Evolutionary conservation across 2,797 vertebrate species (phyloP).

Genomic region (Lacerta agilis): DNA sequence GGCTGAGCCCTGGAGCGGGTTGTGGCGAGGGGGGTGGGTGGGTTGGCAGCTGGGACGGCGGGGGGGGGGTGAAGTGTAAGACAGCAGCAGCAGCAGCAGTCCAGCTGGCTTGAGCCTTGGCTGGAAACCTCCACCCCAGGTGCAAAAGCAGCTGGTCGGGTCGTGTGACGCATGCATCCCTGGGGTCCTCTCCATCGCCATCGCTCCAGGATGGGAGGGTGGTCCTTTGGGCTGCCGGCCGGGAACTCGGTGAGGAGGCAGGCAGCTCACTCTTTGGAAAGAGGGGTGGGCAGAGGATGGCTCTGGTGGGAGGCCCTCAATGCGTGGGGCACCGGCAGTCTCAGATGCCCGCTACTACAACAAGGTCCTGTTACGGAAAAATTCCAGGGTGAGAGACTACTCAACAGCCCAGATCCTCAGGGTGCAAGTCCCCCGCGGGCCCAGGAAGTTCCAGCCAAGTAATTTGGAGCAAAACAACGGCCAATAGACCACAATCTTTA

Average conservation of each 20-base stretch:
- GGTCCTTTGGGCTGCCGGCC: not conserved
- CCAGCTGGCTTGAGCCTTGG: not conserved
- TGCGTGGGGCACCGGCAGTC: no score
- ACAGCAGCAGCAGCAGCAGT: not conserved
- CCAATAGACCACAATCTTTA: no score
- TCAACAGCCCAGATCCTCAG: no score
- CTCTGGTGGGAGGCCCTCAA: no score
- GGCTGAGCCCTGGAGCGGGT: not conserved
- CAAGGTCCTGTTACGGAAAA: no score
- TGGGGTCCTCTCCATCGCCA: no score
- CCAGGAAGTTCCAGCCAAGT: no score
- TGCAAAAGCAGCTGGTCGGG: not conserved
- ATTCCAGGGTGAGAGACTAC: no score
- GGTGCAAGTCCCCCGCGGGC: no score
- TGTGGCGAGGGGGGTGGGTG: no score
- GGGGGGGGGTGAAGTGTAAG: not conserved
- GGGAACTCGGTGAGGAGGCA: not conserved
- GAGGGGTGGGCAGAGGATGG: not conserved
- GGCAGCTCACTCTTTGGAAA: not conserved
- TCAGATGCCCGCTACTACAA: no score
- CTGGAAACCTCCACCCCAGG: not conserved
- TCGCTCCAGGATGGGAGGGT: not conserved
- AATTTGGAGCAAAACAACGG: no score
- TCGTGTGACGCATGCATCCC: not conserved
- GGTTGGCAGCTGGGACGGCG: not conserved